Conservation (phyloP, 2,113 vertebrate species). For the Genyomyrus donnyi region DNA sequence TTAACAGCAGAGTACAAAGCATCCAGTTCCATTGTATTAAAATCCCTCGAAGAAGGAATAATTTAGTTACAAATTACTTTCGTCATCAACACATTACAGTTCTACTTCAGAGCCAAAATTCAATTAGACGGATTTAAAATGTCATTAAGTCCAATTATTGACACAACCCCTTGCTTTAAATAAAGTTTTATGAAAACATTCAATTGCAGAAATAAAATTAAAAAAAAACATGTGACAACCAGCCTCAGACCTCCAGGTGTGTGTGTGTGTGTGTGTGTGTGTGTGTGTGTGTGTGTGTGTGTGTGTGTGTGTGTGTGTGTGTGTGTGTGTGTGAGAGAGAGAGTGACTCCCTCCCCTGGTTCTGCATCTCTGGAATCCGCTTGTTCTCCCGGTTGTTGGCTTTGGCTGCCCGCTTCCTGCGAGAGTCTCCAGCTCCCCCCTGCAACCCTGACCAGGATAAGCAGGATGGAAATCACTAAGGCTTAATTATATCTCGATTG, state of each 20-base stretch:
- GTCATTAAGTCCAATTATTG: neutral
- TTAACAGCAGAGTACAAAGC: neutral
- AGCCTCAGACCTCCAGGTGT: neutral
- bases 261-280: neutral
- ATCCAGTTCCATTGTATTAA: neutral
- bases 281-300: neutral
- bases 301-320: neutral
- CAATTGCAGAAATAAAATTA: neutral
- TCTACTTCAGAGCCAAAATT: neutral
- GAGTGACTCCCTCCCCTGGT: no score
- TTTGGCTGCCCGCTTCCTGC: neutral
- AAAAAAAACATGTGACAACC: neutral
- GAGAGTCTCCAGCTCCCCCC: neutral
- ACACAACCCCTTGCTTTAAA: neutral
- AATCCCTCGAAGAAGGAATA: neutral
- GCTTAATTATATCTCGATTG: neutral
- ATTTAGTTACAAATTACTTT: neutral
- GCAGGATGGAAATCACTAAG: neutral
- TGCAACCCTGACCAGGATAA: neutral
- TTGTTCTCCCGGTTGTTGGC: no score
- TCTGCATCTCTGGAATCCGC: no score
- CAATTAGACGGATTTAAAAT: neutral
- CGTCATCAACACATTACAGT: neutral
- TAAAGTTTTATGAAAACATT: neutral
- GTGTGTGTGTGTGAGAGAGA: neutral